phyloP scores from a whole-genome alignment of 1,140 invertebrate species.

The Drosophila melanogaster region Release_6_plus_ISO1_MT NC_004354.4:22742501-22743000 shows the following conservation, averaged over 20 bases:
- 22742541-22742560: neutral
- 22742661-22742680: slow-evolving; percentile 20
- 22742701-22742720: slow-evolving; percentile 14
- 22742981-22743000: slow-evolving; percentile 56
- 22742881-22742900: slow-evolving; percentile 55
- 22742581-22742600: slow-evolving; percentile 13
- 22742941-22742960: neutral
- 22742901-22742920: slow-evolving; percentile 44
- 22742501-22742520: slow-evolving; percentile 72
- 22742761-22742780: slow-evolving; percentile 77
- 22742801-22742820: slow-evolving; percentile 31
- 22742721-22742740: neutral
- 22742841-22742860: slow-evolving; percentile 50
- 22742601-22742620: slow-evolving; percentile 36
- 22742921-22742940: slow-evolving; percentile 1
- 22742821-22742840: slow-evolving; percentile 35
- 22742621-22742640: slow-evolving; percentile 37
- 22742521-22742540: slow-evolving; percentile 45
- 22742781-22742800: slow-evolving; percentile 64
- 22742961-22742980: slow-evolving; percentile 7
- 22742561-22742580: neutral
- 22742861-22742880: slow-evolving; percentile 52
- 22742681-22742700: slow-evolving; percentile 74
- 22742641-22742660: slow-evolving; percentile 36
- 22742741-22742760: slow-evolving; percentile 54